Conservation (phyloP, 2,888 invertebrate genomes). For the Junonia oenone region DNA sequence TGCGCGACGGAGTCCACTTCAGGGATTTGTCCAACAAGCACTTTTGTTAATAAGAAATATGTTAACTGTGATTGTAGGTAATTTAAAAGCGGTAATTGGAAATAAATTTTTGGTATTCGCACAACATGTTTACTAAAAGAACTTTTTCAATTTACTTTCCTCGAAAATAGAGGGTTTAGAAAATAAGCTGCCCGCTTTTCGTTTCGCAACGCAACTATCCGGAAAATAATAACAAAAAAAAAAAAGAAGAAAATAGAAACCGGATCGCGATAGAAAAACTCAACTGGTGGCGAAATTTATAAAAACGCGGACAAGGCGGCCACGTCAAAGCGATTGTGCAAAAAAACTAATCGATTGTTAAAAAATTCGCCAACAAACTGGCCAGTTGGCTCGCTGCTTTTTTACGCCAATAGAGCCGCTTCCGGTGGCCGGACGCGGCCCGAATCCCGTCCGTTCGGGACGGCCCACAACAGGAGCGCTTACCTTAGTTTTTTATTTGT, state of each 20-base stretch:
- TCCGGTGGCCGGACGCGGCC: slow-evolving; percentile 68
- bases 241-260: slow-evolving; percentile 23
- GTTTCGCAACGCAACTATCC: slow-evolving; percentile 19
- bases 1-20: slow-evolving; percentile 37
- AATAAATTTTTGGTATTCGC: neutral
- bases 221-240: slow-evolving; percentile 3
- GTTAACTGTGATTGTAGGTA: slow-evolving; percentile 12
- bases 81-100: neutral
- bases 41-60: slow-evolving; percentile 25
- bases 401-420: slow-evolving; percentile 69
- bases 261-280: slow-evolving; percentile 24
- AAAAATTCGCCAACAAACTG: slow-evolving; percentile 60
- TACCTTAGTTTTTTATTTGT: slow-evolving; percentile 79
- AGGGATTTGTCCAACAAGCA: slow-evolving; percentile 28
- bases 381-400: slow-evolving; percentile 64
- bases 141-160: slow-evolving; percentile 2
- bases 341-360: slow-evolving; percentile 61
- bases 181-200: slow-evolving; percentile 17
- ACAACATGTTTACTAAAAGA: too few species aligned
- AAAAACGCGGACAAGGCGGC: slow-evolving; percentile 36
- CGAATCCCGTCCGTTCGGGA: slow-evolving; percentile 44
- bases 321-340: slow-evolving; percentile 48
- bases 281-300: slow-evolving; percentile 31
- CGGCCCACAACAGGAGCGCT: slow-evolving; percentile 74
- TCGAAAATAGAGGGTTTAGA: slow-evolving; percentile 39